Base-by-base conservation (phyloP, 92 coral and sea anemone species). In the Epizoanthus fatuus region DNA sequence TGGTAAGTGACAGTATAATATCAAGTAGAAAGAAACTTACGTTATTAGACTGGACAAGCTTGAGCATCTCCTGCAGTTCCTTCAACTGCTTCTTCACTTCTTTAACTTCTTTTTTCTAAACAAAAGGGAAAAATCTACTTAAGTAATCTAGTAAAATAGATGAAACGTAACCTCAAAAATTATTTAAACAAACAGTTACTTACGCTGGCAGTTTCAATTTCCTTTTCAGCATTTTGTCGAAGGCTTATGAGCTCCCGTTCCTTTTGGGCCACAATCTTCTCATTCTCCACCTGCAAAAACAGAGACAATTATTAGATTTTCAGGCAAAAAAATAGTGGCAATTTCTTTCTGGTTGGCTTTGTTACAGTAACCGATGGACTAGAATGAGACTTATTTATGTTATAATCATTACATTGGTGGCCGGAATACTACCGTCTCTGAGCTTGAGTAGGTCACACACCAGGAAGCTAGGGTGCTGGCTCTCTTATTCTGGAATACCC, bases 231-330 rank as follows among this genome's bases (percentile, higher is more conserved):
- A 39, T 86, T 91, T 11, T 68, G 93, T 16, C 93, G 96, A 87
- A 97, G 85, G 54, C 79, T 74, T 64, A 89, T 94, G 67, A 97
- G 91, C 70, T 95, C 96, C 63, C 94, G 90, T 78, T 97, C 99
- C 64, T 97, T 97, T 63, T 97, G 99, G 14, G 98, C 99, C 68
- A 97, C 95, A 67, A 97, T 97, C 67, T 87, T 90, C 76, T 97
- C 99, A 74, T 97, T 97, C 86, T 97, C 99, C 86, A 94, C 79
- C 99, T 96, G 22, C 11, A 49, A 49, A 49, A 49, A 49, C 53
- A 49, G 11, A 47, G 32, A 49, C 53, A 49, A 49, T 49, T 11
- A 49, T 8, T 49, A 2, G 12, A 12, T 49, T 49, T 49, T 14
- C 11, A 49, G 11, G 13, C 53, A 49, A 2, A 1, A 49, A 49